These are phyloP conservation scores for Scaptodrosophila latifasciaeformis DNA, from an alignment of 2,888 invertebrate genomes.

Conservation along the genomic window DNA sequence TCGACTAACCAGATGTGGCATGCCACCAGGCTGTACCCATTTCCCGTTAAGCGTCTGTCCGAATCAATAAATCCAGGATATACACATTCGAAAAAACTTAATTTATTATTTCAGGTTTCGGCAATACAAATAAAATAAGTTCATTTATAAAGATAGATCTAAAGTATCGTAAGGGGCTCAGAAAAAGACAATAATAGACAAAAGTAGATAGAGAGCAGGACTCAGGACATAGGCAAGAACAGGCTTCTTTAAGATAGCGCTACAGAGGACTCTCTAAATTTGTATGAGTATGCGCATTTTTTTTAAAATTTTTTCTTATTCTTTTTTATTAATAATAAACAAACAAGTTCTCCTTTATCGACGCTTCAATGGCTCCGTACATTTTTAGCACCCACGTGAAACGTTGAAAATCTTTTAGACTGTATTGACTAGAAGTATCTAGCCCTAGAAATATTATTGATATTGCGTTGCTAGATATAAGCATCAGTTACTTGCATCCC, in stretches of 20 bases:
- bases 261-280: slow-evolving; percentile 51
- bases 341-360: slow-evolving; percentile 55
- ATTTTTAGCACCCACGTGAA: slow-evolving; percentile 42
- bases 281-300: slow-evolving; percentile 58
- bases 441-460: slow-evolving; percentile 72
- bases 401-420: slow-evolving; percentile 54
- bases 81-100: slow-evolving; percentile 55
- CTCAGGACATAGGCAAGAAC: slow-evolving; percentile 32
- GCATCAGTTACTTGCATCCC: slow-evolving; percentile 49
- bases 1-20: slow-evolving; percentile 18
- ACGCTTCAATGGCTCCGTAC: slow-evolving; percentile 40
- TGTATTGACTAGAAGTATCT: slow-evolving; percentile 74
- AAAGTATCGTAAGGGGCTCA: slow-evolving; percentile 49
- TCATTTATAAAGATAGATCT: slow-evolving; percentile 53
- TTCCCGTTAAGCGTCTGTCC: slow-evolving; percentile 31
- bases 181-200: slow-evolving; percentile 20
- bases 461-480: slow-evolving; percentile 69
- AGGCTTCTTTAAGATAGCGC: too few relatives aligned
- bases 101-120: slow-evolving; percentile 56
- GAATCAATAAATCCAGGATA: slow-evolving; percentile 3
- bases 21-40: slow-evolving; percentile 7
- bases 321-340: too few relatives aligned
- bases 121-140: slow-evolving; percentile 48
- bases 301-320: too few relatives aligned
- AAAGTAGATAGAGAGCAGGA: slow-evolving; percentile 39